Conservation (phyloP, 2,888 invertebrate genomes). For the Agriopis marginaria region DNA sequence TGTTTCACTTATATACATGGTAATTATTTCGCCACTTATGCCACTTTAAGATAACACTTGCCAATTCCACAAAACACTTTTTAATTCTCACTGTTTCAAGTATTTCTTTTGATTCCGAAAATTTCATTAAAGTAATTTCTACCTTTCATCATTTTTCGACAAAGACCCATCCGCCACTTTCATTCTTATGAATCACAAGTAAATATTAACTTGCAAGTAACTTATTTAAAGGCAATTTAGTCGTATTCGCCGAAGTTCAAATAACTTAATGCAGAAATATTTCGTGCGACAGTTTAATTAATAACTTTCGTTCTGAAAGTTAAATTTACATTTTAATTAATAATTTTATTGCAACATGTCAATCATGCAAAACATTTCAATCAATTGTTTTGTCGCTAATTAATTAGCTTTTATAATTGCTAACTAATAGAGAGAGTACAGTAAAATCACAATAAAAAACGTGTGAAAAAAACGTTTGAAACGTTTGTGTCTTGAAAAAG, state of each 20-base stretch:
- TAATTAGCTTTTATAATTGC: too few species aligned
- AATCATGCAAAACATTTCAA: too few species aligned
- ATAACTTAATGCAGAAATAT: conserved; percentile 28
- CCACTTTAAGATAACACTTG: background rate
- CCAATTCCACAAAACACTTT: conserved; percentile 8
- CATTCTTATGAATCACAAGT: conserved; percentile 17
- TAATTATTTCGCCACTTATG: background rate
- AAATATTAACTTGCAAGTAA: conserved; percentile 15
- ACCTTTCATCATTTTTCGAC: conserved; percentile 9
- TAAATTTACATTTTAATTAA: background rate
- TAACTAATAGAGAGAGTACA: too few species aligned
- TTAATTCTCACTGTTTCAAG: background rate
- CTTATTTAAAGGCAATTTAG: conserved; percentile 18
- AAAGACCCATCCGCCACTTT: conserved; percentile 19
- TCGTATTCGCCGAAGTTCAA: conserved; percentile 14
- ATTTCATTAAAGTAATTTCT: conserved; percentile 9
- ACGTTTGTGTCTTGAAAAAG: too few species aligned
- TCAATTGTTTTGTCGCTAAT: too few species aligned
- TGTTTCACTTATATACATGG: background rate
- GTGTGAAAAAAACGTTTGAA: too few species aligned
- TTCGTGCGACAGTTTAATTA: conserved; percentile 21
- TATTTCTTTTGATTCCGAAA: conserved; percentile 5
- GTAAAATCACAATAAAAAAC: too few species aligned
- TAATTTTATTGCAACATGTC: background rate
- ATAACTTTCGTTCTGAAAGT: conserved; percentile 13